Conservation (phyloP, 1,140 invertebrate genomes). For the Pemphigus obesinymphae region DNA sequence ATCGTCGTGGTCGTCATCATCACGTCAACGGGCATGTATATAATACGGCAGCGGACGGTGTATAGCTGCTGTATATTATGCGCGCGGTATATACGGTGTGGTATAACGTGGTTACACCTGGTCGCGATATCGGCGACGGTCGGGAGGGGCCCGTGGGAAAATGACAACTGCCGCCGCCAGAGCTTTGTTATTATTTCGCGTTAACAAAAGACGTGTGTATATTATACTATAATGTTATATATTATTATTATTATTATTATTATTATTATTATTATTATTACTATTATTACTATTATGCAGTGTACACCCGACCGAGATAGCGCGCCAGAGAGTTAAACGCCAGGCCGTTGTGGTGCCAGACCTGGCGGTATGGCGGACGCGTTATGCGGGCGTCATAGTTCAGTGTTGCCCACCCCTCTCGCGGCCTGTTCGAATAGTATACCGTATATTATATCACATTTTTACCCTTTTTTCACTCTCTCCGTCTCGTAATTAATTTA, state of each 20-base stretch:
- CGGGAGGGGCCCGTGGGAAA: slow-evolving; percentile 31
- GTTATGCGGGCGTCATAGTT: neutral
- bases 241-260: no score
- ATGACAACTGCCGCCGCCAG: neutral
- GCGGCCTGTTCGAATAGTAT: no score
- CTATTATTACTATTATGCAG: neutral
- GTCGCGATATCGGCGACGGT: neutral
- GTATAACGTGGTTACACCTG: neutral
- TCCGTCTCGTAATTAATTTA: no score
- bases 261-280: no score
- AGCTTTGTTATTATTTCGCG: slow-evolving; percentile 33
- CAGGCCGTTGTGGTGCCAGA: neutral
- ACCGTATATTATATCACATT: no score
- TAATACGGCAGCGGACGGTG: neutral
- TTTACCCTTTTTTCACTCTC: no score
- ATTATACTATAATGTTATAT: neutral
- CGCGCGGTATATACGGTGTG: neutral
- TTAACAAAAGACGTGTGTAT: slow-evolving; percentile 20
- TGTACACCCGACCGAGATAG: neutral
- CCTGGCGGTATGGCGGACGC: neutral
- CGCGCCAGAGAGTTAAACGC: neutral
- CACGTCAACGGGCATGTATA: neutral
- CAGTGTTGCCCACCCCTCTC: neutral
- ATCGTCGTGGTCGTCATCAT: neutral
- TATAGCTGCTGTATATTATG: neutral